Evolutionary conservation across 2,113 vertebrate species (phyloP).

Genomic region (Vanacampus margaritifer): DNA sequence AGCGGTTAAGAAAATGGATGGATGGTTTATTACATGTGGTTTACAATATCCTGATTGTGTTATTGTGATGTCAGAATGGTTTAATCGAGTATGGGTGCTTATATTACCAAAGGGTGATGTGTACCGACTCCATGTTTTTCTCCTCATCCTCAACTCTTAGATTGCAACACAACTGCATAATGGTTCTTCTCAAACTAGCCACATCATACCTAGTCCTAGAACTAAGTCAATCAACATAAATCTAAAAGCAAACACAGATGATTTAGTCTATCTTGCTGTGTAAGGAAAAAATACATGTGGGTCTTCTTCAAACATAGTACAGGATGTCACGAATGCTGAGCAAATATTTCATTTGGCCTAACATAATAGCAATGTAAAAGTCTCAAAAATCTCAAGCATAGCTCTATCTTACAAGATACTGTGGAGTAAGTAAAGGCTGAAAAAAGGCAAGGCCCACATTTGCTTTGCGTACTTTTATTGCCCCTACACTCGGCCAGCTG

Average conservation of each 20-base stretch:
- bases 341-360: no score
- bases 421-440: no score
- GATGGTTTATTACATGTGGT: constrained; percentile 5
- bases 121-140: constrained; percentile 22
- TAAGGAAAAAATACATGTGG: no score
- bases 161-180: constrained; percentile 37
- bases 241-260: constrained; percentile 18
- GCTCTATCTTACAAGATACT: no score
- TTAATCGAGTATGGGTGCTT: constrained; percentile 14
- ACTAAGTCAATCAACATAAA: constrained; percentile 1
- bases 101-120: constrained; percentile 19
- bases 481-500: constrained; percentile 57
- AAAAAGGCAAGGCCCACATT: constrained; percentile 22
- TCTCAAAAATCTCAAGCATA: no score
- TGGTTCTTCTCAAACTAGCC: constrained; percentile 37
- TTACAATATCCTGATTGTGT: constrained; percentile 11
- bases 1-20: no score
- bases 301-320: no score
- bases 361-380: no score
- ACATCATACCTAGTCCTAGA: constrained; percentile 25
- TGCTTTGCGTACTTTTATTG: constrained; percentile 53
- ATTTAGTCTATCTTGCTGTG: no score
- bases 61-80: constrained; percentile 10
- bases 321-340: no score
- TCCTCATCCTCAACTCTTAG: constrained; percentile 43